phyloP scores from a whole-genome alignment of 35 echinoderm and acorn worm genomes.

The Lytechinus variegatus region DNA sequence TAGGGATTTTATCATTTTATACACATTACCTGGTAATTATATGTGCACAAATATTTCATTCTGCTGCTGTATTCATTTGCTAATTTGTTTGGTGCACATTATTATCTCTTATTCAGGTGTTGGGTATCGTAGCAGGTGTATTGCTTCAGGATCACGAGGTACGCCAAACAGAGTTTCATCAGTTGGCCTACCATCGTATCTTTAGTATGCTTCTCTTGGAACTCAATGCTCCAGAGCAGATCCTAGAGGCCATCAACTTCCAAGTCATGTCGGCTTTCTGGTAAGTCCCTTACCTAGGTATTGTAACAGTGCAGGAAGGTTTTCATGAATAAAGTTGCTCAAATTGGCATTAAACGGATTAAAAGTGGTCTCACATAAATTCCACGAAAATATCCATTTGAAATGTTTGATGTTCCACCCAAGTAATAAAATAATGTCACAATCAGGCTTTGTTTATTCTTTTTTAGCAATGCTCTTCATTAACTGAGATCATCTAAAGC shows the following conservation, averaged over 20 bases:
- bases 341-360: too few relatives aligned
- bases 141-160: slow-evolving; percentile 98
- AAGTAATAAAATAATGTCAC: too few relatives aligned
- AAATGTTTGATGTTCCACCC: too few relatives aligned
- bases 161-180: slow-evolving; percentile 93
- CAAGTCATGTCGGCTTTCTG: slow-evolving; percentile 99
- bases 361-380: too few relatives aligned
- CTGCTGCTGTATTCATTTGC: too few relatives aligned
- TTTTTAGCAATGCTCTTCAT: slow-evolving; percentile 95
- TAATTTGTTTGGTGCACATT: too few relatives aligned
- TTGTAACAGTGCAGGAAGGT: too few relatives aligned
- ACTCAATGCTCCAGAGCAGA: slow-evolving; percentile 98
- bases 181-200: slow-evolving; percentile 97
- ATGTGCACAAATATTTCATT: too few relatives aligned
- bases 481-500: slow-evolving; percentile 93
- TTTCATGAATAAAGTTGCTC: too few relatives aligned
- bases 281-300: slow-evolving; percentile 45
- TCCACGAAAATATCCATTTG: too few relatives aligned
- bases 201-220: slow-evolving; percentile 99
- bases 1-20: too few relatives aligned
- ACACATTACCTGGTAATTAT: too few relatives aligned
- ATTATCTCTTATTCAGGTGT: slow-evolving; percentile 60
- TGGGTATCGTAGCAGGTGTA: slow-evolving; percentile 97
- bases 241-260: slow-evolving; percentile 99
- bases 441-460: background rate